Evolutionary conservation across 2,113 vertebrate species (phyloP), one percentile per base, ranked within the genome.

Genomic region (Ciconia stormi): DNA sequence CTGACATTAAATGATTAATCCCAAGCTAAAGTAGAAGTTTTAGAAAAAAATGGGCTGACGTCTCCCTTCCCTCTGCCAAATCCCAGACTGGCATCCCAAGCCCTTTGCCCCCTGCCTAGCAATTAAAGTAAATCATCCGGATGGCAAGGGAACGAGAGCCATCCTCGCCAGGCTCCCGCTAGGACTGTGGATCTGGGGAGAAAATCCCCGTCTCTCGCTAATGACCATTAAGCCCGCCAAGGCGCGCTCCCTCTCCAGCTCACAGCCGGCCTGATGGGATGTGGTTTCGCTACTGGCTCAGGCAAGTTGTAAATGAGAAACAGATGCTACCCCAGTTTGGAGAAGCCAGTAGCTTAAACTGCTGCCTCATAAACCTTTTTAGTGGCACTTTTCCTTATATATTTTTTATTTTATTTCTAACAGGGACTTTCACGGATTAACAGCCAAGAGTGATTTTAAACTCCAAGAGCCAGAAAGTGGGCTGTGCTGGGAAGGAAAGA

Each of bases 401-500:
- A 92, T 90, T 73, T 96, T 95, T 97, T 86, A 97, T 97, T 96
- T 97, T 96, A 96, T 74, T 95, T 38, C 93, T 94, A 97, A 90
- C 81, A 62, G 89, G 67, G 93, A 88, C 89, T 96, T 97, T 97
- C 87, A 93, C 44, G 50, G 91, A 97, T 97, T 97, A 97, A 92
- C 94, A 92, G 95, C 95, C 89, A 74, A 12, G 87, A 91, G 67
- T 5, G 34, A 72, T 52, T 76, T 91, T 47, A 38, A 52, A 77
- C 69, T 86, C 88, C 32, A 10, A 5, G 59, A 78, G 85, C 42
- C 67, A 52, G 71, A 34, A 42, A 50, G 23, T 3, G 1, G 36
- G 56, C 86, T 34, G 11, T 0, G 2, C 38, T 36, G 71, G 76
- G n/a, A 13, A 59, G 71, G 73, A 21, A 26, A 67, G 78, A 7